Base-by-base conservation (phyloP, 2,113 vertebrate genomes). In the Hyperopisus bebe region DNA sequence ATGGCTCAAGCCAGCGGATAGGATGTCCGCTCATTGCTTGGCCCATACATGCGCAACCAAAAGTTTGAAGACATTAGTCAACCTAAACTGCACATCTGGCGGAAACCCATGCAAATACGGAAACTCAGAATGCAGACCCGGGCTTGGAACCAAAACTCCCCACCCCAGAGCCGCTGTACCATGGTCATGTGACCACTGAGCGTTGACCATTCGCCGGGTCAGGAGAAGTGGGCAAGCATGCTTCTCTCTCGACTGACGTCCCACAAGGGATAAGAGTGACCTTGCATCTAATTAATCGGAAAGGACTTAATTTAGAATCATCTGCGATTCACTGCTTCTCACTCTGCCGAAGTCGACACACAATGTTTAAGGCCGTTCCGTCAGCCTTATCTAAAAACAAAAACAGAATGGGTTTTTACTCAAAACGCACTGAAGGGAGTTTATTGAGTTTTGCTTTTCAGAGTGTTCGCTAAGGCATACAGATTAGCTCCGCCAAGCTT, bases 401-500 rank as follows among this genome's bases (percentile, higher is more conserved):
- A 46, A 66, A 42, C 8, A 35, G 74, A 84, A 84, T 84, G 44
- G 39, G 19, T 27, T 84, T 44, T 47, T 21, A 21, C 46, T 42
- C 35, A 84, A 84, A 47, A 84, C 3, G 39, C 42, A 84, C 44
- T 47, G 82, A 84, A 46, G 21, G 19, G 82, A 84, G 19, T 46
- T 84, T 80, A 80, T 80, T 84, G 82, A 84, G 82, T 84, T 80
- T 84, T 84, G 82, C 82, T 84, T 84, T 84, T 84, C 21, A 47
- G 21, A 84, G 42, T 84, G 82, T 47, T n/a, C 19, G 42, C 35
- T 84, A 84, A 84, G 24, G 44, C 82, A 84, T 84, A 47, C 44
- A 84, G 39, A 84, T 47, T n/a, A 46, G 39, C 42, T 84, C 1
- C 7, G 44, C 21, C 24, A n/a, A 21, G 42, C 82, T 46, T 17